These are phyloP conservation scores for Reticulitermes lucifugus DNA, from an alignment of 2,888 invertebrate species.

Conservation along the genomic window DNA sequence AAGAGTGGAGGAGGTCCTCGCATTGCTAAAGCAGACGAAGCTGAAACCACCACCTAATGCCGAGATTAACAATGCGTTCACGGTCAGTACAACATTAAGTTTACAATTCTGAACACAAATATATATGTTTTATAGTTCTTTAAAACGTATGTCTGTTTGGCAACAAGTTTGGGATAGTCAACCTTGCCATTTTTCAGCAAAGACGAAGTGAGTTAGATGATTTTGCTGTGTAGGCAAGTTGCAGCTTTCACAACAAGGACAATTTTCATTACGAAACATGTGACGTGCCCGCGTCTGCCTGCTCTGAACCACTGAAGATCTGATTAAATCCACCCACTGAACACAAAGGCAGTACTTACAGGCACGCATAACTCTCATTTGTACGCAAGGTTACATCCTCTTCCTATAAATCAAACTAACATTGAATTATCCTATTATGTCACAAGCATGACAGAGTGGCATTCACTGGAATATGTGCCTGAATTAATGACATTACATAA, in stretches of 20 bases:
- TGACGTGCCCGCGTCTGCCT: neutral
- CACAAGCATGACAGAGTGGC: neutral
- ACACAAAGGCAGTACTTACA: neutral
- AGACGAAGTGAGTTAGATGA: neutral
- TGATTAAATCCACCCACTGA: neutral
- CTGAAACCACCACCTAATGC: no score
- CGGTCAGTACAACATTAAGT: no score
- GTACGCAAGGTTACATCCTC: neutral
- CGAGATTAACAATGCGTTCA: no score
- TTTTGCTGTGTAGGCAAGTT: no score
- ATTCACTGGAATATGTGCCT: no score
- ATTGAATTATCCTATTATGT: constrained; percentile 1
- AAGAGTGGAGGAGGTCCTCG: no score
- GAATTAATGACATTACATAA: no score
- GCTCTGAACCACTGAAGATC: neutral
- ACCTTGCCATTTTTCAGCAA: neutral
- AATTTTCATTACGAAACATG: neutral
- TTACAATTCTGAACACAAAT: no score
- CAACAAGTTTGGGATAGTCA: neutral
- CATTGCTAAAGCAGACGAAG: no score
- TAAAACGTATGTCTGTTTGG: no score
- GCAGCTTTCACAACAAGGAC: neutral
- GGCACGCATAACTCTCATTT: constrained; percentile 16
- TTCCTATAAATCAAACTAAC: neutral
- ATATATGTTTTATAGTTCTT: no score